Evolutionary conservation across 2,888 invertebrate species (phyloP).

Genomic region (Ischnus inquisitorius): DNA sequence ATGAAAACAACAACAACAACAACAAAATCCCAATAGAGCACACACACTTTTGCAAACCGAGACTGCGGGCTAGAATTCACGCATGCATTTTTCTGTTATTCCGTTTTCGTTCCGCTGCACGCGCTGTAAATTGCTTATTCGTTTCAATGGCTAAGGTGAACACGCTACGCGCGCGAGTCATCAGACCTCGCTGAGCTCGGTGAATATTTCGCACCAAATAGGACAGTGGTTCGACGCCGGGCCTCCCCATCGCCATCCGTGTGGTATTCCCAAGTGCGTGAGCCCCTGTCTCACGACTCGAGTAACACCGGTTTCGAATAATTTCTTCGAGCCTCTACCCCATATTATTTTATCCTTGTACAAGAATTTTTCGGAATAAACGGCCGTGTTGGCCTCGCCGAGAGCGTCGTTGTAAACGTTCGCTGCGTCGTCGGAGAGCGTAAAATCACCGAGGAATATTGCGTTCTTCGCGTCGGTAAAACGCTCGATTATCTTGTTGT

Average conservation of each 20-base stretch:
- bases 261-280: conserved; percentile 92
- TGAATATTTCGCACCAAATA: conserved; percentile 90
- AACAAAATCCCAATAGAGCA: conserved; percentile 31
- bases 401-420: conserved; percentile 66
- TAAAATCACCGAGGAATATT: conserved; percentile 77
- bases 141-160: conserved; percentile 10
- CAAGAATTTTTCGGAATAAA: conserved; percentile 66
- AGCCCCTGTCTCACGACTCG: conserved; percentile 91
- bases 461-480: conserved; percentile 71
- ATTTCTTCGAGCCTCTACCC: conserved; percentile 69
- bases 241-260: conserved; percentile 95
- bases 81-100: conserved; percentile 19
- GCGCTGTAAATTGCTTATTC: conserved; percentile 33
- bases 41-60: conserved; percentile 57
- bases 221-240: conserved; percentile 91
- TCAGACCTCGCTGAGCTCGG: conserved; percentile 69
- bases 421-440: conserved; percentile 66
- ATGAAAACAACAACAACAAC: conserved; percentile 23
- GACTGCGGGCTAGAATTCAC: conserved; percentile 47
- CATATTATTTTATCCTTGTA: conserved; percentile 74
- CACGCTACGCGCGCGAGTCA: conserved; percentile 21
- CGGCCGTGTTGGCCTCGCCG: conserved; percentile 70
- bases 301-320: conserved; percentile 86
- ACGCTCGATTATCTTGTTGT: conserved; percentile 71
- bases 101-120: conserved; percentile 17